Percentiles rank a stretch among this genome's conserved stretches.
Conservation (phyloP, 2,113 vertebrate genomes). For the Equus quagga region DNA sequence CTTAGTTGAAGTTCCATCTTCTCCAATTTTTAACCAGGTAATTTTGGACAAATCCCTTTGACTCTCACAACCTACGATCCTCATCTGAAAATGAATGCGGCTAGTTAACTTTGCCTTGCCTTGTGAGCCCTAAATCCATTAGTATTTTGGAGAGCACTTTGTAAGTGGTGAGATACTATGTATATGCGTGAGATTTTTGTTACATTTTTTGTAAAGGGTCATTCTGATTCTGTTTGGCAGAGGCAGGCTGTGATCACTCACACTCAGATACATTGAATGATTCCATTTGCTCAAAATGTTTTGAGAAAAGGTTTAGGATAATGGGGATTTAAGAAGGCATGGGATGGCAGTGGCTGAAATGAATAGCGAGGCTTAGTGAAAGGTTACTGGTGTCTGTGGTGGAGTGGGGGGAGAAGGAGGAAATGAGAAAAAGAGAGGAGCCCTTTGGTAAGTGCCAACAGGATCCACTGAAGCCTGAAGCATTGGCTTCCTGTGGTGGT, state of each 20-base stretch:
- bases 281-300: background rate
- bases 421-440: background rate
- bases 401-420: background rate
- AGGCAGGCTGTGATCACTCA: background rate
- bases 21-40: background rate
- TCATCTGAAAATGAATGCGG: background rate
- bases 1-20: background rate
- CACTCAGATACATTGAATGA: background rate
- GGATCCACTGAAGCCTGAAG: background rate
- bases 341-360: background rate
- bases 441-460: background rate
- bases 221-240: background rate
- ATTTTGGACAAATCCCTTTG: background rate
- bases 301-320: background rate
- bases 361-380: background rate
- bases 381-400: background rate
- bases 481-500: background rate
- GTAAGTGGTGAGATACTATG: background rate
- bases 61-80: background rate
- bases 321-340: background rate
- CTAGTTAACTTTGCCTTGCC: background rate
- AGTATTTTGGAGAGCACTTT: background rate
- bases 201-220: background rate
- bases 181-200: background rate
- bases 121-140: background rate